Conservation (phyloP, 2,797 vertebrate species). For the Coracias cyanogaster region DNA sequence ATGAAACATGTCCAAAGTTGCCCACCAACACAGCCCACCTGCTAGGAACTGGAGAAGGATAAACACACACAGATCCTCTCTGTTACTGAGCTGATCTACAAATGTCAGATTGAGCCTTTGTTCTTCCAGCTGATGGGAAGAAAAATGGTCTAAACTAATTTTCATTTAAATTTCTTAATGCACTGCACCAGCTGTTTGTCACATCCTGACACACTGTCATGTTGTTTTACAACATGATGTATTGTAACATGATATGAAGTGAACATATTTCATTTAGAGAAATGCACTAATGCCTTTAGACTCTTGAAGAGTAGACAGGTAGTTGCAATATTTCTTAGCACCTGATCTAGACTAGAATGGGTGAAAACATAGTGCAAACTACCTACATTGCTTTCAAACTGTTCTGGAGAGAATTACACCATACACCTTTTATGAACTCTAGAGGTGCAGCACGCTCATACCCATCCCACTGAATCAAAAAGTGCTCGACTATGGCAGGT, state of each 20-base stretch:
- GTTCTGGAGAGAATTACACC: not conserved
- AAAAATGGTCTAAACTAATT: slow-evolving; percentile 52
- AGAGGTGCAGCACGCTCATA: rapidly evolving
- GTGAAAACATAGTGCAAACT: slow-evolving; percentile 12
- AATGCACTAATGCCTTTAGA: slow-evolving; percentile 30
- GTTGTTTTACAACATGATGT: slow-evolving; percentile 45
- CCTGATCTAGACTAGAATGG: slow-evolving; percentile 9
- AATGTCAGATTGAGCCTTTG: not conserved
- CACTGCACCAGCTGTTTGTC: slow-evolving; percentile 43
- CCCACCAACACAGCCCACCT: not conserved
- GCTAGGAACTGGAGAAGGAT: not conserved
- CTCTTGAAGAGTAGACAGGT: slow-evolving; percentile 1
- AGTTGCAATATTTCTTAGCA: slow-evolving; percentile 10
- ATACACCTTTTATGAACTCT: not conserved
- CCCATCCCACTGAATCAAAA: not conserved
- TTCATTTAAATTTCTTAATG: slow-evolving; percentile 71
- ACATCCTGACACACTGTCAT: slow-evolving; percentile 30
- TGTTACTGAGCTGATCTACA: slow-evolving; percentile 25
- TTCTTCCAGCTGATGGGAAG: slow-evolving; percentile 51
- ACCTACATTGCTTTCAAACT: not conserved
- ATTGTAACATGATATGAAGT: slow-evolving; percentile 48
- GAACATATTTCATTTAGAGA: slow-evolving; percentile 63
- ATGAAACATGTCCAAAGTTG: not conserved
- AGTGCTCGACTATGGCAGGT: rapidly evolving
- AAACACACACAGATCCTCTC: not conserved